Conservation (phyloP, 2,113 vertebrate species). For the Bettongia penicillata region DNA sequence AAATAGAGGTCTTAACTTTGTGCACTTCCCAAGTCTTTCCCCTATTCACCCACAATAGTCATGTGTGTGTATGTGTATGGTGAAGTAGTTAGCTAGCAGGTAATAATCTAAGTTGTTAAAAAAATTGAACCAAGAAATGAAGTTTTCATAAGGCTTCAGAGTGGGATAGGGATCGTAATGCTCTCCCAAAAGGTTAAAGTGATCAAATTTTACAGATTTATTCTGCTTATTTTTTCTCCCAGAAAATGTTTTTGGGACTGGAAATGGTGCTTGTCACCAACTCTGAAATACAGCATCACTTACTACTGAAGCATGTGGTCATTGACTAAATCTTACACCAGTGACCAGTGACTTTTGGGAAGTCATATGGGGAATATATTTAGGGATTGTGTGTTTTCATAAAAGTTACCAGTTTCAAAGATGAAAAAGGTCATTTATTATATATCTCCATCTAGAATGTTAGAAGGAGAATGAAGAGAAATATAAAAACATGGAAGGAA, state of each 20-base stretch:
- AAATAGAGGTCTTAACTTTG: not conserved
- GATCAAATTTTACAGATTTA: not conserved
- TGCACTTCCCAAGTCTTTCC: no score
- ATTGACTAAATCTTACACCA: slow-evolving; percentile 29
- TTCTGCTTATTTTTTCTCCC: not conserved
- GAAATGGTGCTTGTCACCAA: slow-evolving; percentile 19
- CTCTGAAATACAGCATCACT: slow-evolving; percentile 29
- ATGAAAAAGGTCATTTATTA: slow-evolving; percentile 20
- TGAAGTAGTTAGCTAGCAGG: no score
- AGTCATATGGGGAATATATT: slow-evolving; percentile 31
- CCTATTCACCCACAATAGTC: not conserved
- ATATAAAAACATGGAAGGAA: slow-evolving; percentile 14
- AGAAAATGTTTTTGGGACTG: not conserved
- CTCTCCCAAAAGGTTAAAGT: not conserved
- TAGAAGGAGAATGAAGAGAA: not conserved
- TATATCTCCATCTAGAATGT: not conserved
- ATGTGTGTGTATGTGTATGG: not conserved
- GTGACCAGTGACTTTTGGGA: slow-evolving; percentile 48
- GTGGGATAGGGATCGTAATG: not conserved
- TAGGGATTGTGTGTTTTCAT: not conserved
- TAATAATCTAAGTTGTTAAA: not conserved
- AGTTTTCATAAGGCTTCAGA: not conserved
- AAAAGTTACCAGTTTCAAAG: slow-evolving; percentile 10
- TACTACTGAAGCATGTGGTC: slow-evolving; percentile 37
- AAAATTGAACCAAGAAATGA: slow-evolving; percentile 27